These are phyloP conservation scores for Sebastes matsubarae DNA, from an alignment of 2,797 vertebrate species.

Conservation along the genomic window DNA sequence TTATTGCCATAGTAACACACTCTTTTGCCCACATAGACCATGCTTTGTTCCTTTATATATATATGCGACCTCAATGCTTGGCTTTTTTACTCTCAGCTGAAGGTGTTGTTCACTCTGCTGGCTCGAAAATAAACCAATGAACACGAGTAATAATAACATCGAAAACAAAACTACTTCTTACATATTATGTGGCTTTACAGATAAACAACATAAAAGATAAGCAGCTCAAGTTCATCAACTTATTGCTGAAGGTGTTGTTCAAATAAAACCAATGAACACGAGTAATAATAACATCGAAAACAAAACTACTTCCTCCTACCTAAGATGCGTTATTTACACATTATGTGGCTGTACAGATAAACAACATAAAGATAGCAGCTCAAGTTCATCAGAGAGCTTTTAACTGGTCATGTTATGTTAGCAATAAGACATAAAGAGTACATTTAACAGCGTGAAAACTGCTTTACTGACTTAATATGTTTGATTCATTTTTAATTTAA, in stretches of 20 bases:
- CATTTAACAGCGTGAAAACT: no score
- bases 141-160: conserved; percentile 4
- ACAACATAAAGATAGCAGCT: no score
- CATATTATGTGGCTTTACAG: not conserved
- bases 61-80: not conserved
- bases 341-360: no score
- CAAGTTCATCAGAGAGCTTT: conserved; percentile 4
- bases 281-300: no score
- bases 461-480: not conserved
- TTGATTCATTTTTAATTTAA: not conserved
- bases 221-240: conserved; percentile 42
- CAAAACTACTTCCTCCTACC: no score
- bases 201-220: conserved; percentile 30
- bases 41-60: not conserved
- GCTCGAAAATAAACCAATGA: conserved; percentile 32
- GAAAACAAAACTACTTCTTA: conserved; percentile 4
- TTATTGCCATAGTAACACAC: accelerated
- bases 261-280: no score
- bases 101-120: conserved; percentile 37
- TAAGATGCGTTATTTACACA: no score
- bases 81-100: conserved; percentile 36
- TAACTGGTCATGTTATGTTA: not conserved
- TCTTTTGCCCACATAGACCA: accelerated
- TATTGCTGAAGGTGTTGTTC: conserved; percentile 13
- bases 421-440: not conserved